Evolutionary conservation across 2,797 vertebrate genomes (phyloP).

Genomic region (Bradypodion ventrale): DNA sequence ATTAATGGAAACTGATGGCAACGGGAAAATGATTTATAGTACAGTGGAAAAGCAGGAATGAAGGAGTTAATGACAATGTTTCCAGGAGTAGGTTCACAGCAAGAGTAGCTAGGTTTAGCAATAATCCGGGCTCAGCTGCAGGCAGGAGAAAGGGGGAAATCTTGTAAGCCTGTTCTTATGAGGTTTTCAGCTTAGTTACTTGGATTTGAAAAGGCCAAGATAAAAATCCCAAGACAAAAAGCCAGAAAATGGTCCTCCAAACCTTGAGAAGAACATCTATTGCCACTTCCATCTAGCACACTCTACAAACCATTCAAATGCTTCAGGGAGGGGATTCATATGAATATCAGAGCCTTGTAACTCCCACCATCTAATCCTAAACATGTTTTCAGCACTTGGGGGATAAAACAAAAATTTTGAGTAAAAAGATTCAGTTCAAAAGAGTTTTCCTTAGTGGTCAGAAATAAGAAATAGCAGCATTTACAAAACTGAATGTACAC

Average conservation of each 20-base stretch:
- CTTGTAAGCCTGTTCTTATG: not conserved
- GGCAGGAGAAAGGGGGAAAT: not conserved
- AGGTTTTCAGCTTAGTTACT: not conserved
- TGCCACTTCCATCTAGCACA: not conserved
- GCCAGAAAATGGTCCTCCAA: not conserved
- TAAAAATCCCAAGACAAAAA: not conserved
- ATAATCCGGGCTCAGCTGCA: conserved; percentile 21
- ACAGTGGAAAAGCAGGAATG: not conserved
- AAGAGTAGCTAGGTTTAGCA: conserved; percentile 8
- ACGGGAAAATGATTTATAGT: not conserved
- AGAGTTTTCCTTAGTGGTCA: not conserved
- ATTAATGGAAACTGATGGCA: not conserved
- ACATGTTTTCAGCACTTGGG: conserved; percentile 17
- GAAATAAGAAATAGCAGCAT: conserved; percentile 48
- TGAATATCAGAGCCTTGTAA: not conserved
- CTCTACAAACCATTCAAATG: not conserved
- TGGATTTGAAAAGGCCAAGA: conserved; percentile 4
- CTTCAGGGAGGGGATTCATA: not conserved
- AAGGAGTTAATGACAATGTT: conserved; percentile 17
- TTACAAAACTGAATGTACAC: conserved; percentile 37
- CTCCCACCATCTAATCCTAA: conserved; percentile 38
- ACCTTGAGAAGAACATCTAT: not conserved
- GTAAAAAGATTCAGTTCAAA: conserved; percentile 31
- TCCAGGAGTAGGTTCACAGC: conserved; percentile 12
- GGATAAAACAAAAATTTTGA: conserved; percentile 11